phyloP scores from a whole-genome alignment of 2,113 vertebrate species.

The Suncus etruscus region DNA sequence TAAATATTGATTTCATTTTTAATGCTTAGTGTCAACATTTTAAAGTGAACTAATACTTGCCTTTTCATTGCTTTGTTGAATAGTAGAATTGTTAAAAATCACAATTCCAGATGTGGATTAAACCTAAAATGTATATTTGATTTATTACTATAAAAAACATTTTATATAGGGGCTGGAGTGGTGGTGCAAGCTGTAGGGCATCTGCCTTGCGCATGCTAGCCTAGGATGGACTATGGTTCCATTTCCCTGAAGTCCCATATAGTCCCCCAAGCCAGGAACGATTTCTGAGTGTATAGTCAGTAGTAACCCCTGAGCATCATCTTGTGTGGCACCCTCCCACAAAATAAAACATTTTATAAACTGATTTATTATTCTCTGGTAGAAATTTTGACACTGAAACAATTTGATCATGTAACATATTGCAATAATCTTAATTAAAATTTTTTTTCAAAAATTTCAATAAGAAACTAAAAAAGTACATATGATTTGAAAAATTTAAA shows the following conservation, averaged over 20 bases:
- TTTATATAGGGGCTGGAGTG: too few relatives aligned
- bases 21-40: not conserved
- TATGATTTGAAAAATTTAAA: not conserved
- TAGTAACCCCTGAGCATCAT: too few relatives aligned
- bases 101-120: not conserved
- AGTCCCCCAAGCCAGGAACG: too few relatives aligned
- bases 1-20: not conserved
- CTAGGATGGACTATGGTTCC: too few relatives aligned
- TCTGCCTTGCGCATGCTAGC: too few relatives aligned
- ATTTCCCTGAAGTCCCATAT: too few relatives aligned
- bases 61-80: constrained; percentile 10
- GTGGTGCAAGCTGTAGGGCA: too few relatives aligned
- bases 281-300: too few relatives aligned
- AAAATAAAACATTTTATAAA: not conserved
- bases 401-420: not conserved
- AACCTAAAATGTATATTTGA: not conserved
- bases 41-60: not conserved
- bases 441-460: constrained; percentile 41
- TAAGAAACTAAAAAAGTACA: not conserved
- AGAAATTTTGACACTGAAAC: not conserved
- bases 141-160: not conserved
- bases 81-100: constrained; percentile 33
- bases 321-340: too few relatives aligned
- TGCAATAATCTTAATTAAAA: not conserved
- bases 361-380: not conserved